Base-by-base conservation (phyloP, 2,888 invertebrate genomes). In the Drosophila ustulata region DNA sequence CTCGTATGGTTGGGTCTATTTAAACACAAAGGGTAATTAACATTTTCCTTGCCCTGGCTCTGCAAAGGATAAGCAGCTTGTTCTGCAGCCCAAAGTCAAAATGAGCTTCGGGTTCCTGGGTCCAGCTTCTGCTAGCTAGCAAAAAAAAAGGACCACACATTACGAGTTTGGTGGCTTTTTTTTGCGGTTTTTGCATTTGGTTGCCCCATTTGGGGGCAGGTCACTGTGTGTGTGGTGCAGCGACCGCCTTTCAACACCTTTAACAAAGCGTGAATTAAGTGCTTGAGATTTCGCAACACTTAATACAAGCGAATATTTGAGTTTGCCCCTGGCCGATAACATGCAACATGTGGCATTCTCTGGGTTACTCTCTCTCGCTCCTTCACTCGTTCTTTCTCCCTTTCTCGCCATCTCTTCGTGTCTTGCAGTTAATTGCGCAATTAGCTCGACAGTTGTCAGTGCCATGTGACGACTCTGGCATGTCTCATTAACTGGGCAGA, bases 151-250 rank as follows among this genome's bases (percentile, higher is more conserved):
- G 73, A 80, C 63, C 76, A 66, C 75, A 87, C 67, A 76, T 83
- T 77, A 80, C 69, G 50, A 47, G 45, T 50, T 65, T 66, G 78
- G 57, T 61, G 32, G 62, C 23, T 55, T 65, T 62, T 77, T 84
- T 80, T 77, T 86, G 90, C 78, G 91, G 91, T 89, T 91, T 90
- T 88, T 71, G 78, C 87, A 90, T 90, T 89, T 83, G 90, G 90
- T 80, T 90, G 76, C 77, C 82, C 71, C 66, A 66, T 50, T 72
- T 66, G 70, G 75, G 79, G 53, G 62, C 49, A 51, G n/a, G 18
- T 13, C 34, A n/a, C 2, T n/a, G 52, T 49, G 13, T 55, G 30
- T 74, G 49, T 59, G 68, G 50, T 66, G 63, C 75, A 61, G 68
- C 81, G 57, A 69, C 75, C 68, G 70, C 79, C 89, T 89, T 83